Evolutionary conservation across 2,113 vertebrate genomes (phyloP).

Genomic region (Microtus ochrogaster): DNA sequence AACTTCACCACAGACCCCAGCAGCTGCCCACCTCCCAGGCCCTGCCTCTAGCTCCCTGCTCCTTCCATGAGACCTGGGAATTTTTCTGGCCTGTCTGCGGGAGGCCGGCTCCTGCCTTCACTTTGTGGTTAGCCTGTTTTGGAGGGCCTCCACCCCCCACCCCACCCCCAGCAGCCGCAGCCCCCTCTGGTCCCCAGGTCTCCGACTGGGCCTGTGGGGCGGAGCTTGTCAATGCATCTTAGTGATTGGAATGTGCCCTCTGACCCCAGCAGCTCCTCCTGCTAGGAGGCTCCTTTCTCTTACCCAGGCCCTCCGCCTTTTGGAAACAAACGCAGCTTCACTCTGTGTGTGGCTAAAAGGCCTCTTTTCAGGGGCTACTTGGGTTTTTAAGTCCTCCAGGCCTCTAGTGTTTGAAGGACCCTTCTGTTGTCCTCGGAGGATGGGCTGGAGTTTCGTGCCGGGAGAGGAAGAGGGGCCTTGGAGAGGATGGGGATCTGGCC

Average conservation of each 20-base stretch:
- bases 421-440: conserved; percentile 48
- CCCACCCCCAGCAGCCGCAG: background rate
- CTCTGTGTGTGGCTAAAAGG: conserved; percentile 77
- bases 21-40: background rate
- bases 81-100: conserved; percentile 21
- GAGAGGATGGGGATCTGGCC: background rate
- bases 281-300: conserved; percentile 72
- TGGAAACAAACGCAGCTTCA: conserved; percentile 74
- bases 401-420: conserved; percentile 61
- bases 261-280: conserved; percentile 73
- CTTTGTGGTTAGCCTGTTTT: background rate
- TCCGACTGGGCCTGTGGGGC: conserved; percentile 44
- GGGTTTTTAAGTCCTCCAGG: conserved; percentile 54
- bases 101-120: background rate
- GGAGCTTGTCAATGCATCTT: conserved; percentile 77
- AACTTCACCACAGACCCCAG: background rate
- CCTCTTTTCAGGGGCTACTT: conserved; percentile 2
- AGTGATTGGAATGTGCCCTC: conserved; percentile 82
- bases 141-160: background rate
- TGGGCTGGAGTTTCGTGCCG: background rate
- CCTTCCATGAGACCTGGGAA: conserved; percentile 35
- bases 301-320: conserved; percentile 68
- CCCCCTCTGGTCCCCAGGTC: conserved; percentile 49
- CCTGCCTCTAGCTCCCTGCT: background rate
- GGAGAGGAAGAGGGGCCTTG: background rate